Evolutionary conservation across 1,140 invertebrate genomes (phyloP), one percentile per base, ranked within the genome.

Genomic region (Lepidurus arcticus): DNA sequence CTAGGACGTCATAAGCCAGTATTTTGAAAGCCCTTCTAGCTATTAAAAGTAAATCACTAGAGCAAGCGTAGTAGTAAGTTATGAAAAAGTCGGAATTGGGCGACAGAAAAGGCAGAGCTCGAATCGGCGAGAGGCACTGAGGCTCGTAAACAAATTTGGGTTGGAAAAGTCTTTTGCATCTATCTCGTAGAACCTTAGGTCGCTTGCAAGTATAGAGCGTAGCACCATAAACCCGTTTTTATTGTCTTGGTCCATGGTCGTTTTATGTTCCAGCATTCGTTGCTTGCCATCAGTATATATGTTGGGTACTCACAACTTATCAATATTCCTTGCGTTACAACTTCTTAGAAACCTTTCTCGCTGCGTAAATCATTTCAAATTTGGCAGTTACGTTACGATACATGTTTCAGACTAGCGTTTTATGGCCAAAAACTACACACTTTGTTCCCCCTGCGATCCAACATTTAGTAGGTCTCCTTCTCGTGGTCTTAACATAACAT

Each of bases 201-300:
- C 53, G 53, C 53, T 65, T 2, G 53, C 53, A 65, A 65, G 53
- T 65, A 65, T 65, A 65, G 53, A 65, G 53, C 53, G 53, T 65
- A 65, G 53, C 53, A 65, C 53, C 53, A 65, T 65, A 65, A 65
- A 65, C 53, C 53, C 53, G 53, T 65, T 65, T 65, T 65, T 65
- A 65, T 65, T 65, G 53, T 65, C 53, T 65, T 65, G 53, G 53
- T 65, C 53, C 53, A 65, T 65, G 53, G 53, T 65, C 53, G 53
- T 65, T 65, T 65, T 65, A 65, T 65, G 53, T 65, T 65, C 53
- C 53, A 65, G 53, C 53, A 65, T 65, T 65, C 53, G 53, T 65
- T 65, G 53, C 53, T 34, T 65, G 53, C 53, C 53, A 65, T 65
- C 53, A 65, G 53, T 65, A 65, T 65, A 65, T 65, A 65, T 16